Base-by-base conservation (phyloP, 2,113 vertebrate species). In the Tretioscincus oriximinensis region DNA sequence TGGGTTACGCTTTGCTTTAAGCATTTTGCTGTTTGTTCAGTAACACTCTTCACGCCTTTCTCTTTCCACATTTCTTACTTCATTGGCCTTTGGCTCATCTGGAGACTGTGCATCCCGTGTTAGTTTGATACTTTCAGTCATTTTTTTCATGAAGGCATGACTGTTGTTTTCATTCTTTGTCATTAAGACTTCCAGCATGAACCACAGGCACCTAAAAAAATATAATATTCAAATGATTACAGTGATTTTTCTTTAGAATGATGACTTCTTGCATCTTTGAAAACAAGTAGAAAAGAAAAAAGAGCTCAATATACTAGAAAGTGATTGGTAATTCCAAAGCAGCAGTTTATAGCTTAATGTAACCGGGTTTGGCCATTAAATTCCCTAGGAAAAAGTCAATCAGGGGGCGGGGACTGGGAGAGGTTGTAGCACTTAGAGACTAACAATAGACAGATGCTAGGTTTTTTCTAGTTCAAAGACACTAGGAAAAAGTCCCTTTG, bases 111-210 rank as follows among this genome's bases (percentile, higher is more conserved):
- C 97, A 90, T 99, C 98, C 93, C 98, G 97, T 31, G 97, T 98
- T 90, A 98, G 97, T 91, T 99, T 99, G 92, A 99, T 99, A 90
- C 96, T 99, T 91, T 99, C 98, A 65, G 98, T 97, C 98, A 99
- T 99, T 91, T 99, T 99, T 89, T 98, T 96, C 87, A 99, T 96
- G 92, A 99, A 99, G 49, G 97, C 97, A 85, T 99, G 98, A 90
- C 98, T 99, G 91, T 99, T 99, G 90, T 99, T 99, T 93, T 99
- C 98, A 92, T 99, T 99, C 94, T 99, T 99, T 66, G 98, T 98
- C 98, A 99, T 99, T 94, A 99, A 94, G 88, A 99, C 98, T 93
- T 99, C 98, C 90, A 99, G 95, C 98, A 99, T 99, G 92, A 99
- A 99, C 98, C 98, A 99, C 72, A 99, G 95, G 93, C 98, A 99